Evolutionary conservation across 1,140 invertebrate species (phyloP).

Genomic region (Dufourea novaeangliae): DNA sequence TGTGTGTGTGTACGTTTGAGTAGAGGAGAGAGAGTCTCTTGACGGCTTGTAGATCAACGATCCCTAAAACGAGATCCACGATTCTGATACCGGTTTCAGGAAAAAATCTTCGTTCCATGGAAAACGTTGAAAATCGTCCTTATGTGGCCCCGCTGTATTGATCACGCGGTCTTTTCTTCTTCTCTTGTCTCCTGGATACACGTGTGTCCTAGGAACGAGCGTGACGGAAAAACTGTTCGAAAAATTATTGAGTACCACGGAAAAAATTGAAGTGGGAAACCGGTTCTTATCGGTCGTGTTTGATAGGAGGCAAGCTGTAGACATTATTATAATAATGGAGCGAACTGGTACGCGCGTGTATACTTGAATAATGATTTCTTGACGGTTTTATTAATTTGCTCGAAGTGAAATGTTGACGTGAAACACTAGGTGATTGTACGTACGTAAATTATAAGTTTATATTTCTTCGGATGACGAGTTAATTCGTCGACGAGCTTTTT

Average conservation of each 20-base stretch:
- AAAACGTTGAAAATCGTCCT: not conserved
- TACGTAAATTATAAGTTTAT: too few relatives aligned
- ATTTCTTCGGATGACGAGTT: too few relatives aligned
- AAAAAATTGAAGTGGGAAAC: not conserved
- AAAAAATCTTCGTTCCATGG: not conserved
- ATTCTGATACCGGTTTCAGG: not conserved
- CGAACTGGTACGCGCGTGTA: too few relatives aligned
- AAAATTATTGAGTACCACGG: not conserved
- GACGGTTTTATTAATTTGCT: too few relatives aligned
- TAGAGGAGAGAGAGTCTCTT: not conserved
- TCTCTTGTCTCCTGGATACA: not conserved
- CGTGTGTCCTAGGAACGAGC: not conserved
- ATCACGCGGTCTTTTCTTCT: not conserved
- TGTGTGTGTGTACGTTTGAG: not conserved
- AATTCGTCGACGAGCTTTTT: too few relatives aligned
- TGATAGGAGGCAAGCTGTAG: too few relatives aligned
- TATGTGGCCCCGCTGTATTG: not conserved
- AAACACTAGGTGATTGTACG: too few relatives aligned
- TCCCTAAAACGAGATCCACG: slow-evolving; percentile 1
- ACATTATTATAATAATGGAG: not conserved
- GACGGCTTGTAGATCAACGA: not conserved
- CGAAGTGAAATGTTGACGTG: too few relatives aligned
- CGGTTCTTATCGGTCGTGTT: not conserved
- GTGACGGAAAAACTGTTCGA: not conserved
- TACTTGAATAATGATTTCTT: too few relatives aligned